Evolutionary conservation across 2,113 vertebrate species (phyloP).

Genomic region (Heloderma charlesbogerti): DNA sequence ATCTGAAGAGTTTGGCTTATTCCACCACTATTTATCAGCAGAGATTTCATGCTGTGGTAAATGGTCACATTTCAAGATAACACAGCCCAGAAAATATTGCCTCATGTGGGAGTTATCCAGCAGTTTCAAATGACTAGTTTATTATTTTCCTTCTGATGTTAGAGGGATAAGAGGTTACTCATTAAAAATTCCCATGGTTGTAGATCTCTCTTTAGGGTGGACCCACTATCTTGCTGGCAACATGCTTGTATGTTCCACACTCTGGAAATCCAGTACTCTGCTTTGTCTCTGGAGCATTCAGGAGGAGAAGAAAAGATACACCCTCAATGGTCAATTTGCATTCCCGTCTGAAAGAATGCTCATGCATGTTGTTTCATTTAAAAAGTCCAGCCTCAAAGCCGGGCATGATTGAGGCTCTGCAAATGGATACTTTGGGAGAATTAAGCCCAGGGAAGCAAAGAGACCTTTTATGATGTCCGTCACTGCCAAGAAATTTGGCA

Average conservation of each 20-base stretch:
- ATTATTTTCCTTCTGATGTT: neutral
- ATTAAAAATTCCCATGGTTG: constrained; percentile 13
- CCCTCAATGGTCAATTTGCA: neutral
- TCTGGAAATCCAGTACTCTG: constrained; percentile 7
- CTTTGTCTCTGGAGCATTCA: neutral
- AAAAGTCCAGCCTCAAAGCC: constrained; percentile 29
- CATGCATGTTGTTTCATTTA: constrained; percentile 15
- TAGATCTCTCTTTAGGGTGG: neutral
- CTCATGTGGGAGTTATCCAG: neutral
- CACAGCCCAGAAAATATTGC: neutral
- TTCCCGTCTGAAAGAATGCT: constrained; percentile 25
- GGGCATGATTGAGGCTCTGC: constrained; percentile 25
- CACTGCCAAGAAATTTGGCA: constrained; percentile 63
- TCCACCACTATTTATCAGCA: neutral
- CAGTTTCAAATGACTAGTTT: neutral
- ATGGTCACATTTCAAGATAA: constrained; percentile 12
- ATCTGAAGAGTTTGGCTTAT: neutral
- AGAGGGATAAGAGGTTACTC: neutral
- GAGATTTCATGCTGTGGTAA: neutral
- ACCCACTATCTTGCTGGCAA: constrained; percentile 1
- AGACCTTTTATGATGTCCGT: neutral
- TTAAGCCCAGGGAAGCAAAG: constrained; percentile 48
- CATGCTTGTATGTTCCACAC: neutral
- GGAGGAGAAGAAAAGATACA: neutral
- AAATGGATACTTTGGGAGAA: constrained; percentile 50